Base-by-base conservation (phyloP, 2,113 vertebrate species). In the Bostrychus sinensis region DNA sequence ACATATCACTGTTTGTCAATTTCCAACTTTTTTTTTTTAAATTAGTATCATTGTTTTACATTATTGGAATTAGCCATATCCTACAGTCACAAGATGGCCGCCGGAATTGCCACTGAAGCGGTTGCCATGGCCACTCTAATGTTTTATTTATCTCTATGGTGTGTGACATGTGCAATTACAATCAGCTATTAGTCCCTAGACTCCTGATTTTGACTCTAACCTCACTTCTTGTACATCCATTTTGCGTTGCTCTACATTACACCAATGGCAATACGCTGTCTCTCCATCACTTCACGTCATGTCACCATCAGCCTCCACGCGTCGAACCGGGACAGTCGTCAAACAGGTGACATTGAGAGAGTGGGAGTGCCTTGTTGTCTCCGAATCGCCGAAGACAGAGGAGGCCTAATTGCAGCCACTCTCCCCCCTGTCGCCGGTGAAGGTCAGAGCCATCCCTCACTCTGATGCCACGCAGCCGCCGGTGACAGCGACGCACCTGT, bases 371-470 rank as follows among this genome's bases (percentile, higher is more conserved):
- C 60, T 13, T 46, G 62, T 42, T 41, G 14, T 32, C 14, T 25
- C 1, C 38, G 48, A 46, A 57, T 7, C 11, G 50, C 34, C 19
- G 41, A 61, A 53, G 51, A 57, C 23, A 57, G 56, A 56, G 23
- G 26, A 56, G 34, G 48, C 62, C 59, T 86, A 77, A 82, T 84
- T 72, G 81, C 42, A 59, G 39, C 22, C 45, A 58, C 43, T 64
- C 20, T 62, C 77, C 77, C 36, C 32, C 48, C 62, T 66, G 81
- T 80, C 71, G 54, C 70, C 0, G 28, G 42, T 75, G 81, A 87
- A 87, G 82, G 82, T 85, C 84, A 74, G 66, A 58, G 32, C 75
- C 62, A 73, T 84, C 74, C 60, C 65, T 89, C 75, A 64, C 17
- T 41, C 20, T 42, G 56, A 75, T 70, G 62, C 51, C 37, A n/a